Conservation (phyloP, 2,797 vertebrate species). For the Channallabes apus region DNA sequence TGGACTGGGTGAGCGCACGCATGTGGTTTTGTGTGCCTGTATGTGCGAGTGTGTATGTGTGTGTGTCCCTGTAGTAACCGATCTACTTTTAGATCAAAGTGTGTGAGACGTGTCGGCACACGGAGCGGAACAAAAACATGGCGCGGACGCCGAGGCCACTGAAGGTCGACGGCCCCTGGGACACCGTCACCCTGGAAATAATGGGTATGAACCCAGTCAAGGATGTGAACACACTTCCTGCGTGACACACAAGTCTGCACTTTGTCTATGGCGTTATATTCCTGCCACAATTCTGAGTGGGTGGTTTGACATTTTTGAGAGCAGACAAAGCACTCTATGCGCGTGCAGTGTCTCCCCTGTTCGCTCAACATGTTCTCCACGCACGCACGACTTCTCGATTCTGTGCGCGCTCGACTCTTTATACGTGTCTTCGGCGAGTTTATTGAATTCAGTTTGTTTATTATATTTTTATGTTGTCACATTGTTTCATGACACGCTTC, state of each 20-base stretch:
- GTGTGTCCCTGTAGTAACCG: constrained; percentile 15
- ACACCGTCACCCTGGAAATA: constrained; percentile 80
- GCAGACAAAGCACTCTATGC: too few relatives aligned
- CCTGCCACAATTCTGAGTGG: too few relatives aligned
- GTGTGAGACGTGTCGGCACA: constrained; percentile 86
- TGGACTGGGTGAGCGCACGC: constrained; percentile 81
- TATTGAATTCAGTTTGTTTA: too few relatives aligned
- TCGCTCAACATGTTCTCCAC: too few relatives aligned
- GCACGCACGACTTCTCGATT: too few relatives aligned
- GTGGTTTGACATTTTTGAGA: too few relatives aligned
- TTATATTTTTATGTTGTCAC: too few relatives aligned
- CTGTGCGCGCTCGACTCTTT: too few relatives aligned
- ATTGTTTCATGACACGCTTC: too few relatives aligned
- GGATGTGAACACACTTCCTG: not conserved
- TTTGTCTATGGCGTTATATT: too few relatives aligned
- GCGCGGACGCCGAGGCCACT: constrained; percentile 74
- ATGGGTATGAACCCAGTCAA: constrained; percentile 68
- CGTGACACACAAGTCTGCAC: not conserved
- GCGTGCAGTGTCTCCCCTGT: too few relatives aligned
- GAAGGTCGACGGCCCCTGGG: constrained; percentile 86
- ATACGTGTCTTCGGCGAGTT: too few relatives aligned
- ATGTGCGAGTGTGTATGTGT: not conserved
- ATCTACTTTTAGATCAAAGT: constrained; percentile 81
- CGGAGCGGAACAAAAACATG: constrained; percentile 82
- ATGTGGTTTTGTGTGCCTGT: not conserved